A percentile compares a stretch with the other conserved stretches of the same genome.
These are phyloP conservation scores for Neomonachus schauinslandi DNA, from an alignment of 2,113 vertebrate genomes.

Conservation along the genomic window DNA sequence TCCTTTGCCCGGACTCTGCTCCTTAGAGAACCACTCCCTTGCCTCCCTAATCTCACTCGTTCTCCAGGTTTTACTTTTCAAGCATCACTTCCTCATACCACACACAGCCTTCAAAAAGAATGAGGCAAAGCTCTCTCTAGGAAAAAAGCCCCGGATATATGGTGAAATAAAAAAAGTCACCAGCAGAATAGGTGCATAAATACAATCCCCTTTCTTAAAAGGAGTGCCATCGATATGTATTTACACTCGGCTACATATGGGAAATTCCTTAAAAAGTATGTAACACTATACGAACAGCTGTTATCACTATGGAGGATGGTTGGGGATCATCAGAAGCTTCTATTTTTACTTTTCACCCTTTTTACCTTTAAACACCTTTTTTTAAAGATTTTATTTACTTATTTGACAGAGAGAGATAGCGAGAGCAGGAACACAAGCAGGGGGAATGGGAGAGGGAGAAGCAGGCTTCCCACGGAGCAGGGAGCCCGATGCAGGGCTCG, in stretches of 20 bases:
- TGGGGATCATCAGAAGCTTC: neutral
- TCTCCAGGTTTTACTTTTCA: slow-evolving; percentile 53
- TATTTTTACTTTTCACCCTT: slow-evolving; percentile 27
- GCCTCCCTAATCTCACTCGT: neutral
- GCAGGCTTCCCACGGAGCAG: too few species aligned
- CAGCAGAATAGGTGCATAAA: neutral
- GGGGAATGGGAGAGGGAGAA: too few species aligned
- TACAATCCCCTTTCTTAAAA: neutral
- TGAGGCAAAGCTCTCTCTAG: neutral
- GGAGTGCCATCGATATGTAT: neutral
- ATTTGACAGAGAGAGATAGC: too few species aligned
- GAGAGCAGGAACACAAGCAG: too few species aligned
- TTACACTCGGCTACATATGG: neutral
- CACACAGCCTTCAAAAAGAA: slow-evolving; percentile 23
- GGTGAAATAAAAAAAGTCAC: neutral
- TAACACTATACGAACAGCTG: neutral
- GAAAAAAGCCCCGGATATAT: neutral
- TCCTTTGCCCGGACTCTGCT: neutral
- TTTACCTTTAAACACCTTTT: neutral
- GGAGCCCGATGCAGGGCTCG: too few species aligned
- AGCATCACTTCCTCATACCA: slow-evolving; percentile 42
- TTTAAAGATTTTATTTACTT: neutral
- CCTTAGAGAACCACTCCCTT: slow-evolving; percentile 27
- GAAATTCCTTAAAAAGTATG: slow-evolving; percentile 1
- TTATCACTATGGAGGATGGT: neutral